Evolutionary conservation across 2,888 invertebrate genomes (phyloP).

Genomic region (Achlya flavicornis): DNA sequence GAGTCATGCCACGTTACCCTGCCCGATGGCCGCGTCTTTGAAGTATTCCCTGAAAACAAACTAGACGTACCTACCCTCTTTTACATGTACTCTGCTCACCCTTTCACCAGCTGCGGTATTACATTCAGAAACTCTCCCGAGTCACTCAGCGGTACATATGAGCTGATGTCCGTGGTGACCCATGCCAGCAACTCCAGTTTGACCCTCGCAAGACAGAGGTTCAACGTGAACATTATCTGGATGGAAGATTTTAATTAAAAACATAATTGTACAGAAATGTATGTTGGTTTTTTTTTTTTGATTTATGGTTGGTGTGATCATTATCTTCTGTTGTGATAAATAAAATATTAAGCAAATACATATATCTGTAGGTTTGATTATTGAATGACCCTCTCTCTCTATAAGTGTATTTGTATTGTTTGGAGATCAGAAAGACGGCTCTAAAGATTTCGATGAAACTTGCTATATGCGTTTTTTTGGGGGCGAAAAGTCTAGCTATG

Average conservation of each 20-base stretch:
- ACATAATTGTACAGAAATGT: too few relatives aligned
- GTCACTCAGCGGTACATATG: conserved; percentile 37
- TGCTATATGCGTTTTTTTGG: too few relatives aligned
- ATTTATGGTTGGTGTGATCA: too few relatives aligned
- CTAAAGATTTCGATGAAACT: too few relatives aligned
- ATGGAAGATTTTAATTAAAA: conserved; percentile 20
- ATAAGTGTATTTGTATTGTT: too few relatives aligned
- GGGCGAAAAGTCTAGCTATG: too few relatives aligned
- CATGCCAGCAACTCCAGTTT: conserved; percentile 33
- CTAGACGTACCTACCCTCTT: conserved; percentile 30
- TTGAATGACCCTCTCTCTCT: too few relatives aligned
- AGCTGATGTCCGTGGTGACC: conserved; percentile 19
- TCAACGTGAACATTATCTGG: conserved; percentile 44
- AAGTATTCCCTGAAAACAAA: conserved; percentile 46
- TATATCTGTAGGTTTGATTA: too few relatives aligned
- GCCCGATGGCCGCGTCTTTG: conserved; percentile 46
- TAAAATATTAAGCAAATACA: too few relatives aligned
- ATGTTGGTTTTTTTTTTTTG: too few relatives aligned
- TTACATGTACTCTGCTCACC: conserved; percentile 18
- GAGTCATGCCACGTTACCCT: conserved; percentile 48
- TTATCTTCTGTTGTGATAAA: too few relatives aligned
- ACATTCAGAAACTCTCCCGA: not conserved
- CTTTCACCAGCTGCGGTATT: not conserved
- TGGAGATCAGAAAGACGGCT: too few relatives aligned
- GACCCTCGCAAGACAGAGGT: conserved; percentile 44